A percentile compares a stretch with the other conserved stretches of the same genome.
Conservation (phyloP, 2,888 invertebrate species). For the Torymus aiolomorphi region DNA sequence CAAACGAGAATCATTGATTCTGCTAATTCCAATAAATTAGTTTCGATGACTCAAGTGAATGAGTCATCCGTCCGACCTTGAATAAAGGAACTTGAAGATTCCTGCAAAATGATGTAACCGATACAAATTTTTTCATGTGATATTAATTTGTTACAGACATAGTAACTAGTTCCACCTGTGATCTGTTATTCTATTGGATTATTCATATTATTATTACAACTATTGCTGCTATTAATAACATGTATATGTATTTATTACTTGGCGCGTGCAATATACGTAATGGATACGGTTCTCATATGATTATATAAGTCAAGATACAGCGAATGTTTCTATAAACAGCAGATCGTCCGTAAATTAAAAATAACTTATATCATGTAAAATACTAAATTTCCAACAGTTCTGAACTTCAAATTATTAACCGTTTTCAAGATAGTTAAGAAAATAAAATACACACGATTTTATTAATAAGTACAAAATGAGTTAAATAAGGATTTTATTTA, state of each 20-base stretch:
- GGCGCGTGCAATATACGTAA: constrained; percentile 52
- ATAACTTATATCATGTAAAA: constrained; percentile 62
- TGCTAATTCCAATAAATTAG: background rate
- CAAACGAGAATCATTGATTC: background rate
- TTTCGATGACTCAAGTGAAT: constrained; percentile 18
- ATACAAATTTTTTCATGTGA: constrained; percentile 74
- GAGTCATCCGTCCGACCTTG: constrained; percentile 68
- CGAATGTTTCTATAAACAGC: constrained; percentile 13
- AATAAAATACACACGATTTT: too few relatives aligned
- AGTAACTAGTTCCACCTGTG: constrained; percentile 71
- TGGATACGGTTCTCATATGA: constrained; percentile 38
- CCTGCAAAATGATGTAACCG: constrained; percentile 61
- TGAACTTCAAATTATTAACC: constrained; percentile 18
- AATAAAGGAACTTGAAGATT: constrained; percentile 55
- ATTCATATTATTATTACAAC: constrained; percentile 56
- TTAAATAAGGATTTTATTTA: constrained; percentile 20
- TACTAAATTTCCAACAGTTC: constrained; percentile 11
- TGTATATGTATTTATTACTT: constrained; percentile 44
- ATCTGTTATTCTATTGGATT: constrained; percentile 65
- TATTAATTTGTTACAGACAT: constrained; percentile 71
- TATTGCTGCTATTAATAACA: constrained; percentile 28
- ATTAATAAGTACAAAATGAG: constrained; percentile 10
- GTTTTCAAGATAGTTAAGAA: constrained; percentile 15
- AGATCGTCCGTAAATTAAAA: constrained; percentile 67
- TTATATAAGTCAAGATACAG: constrained; percentile 48